These are phyloP conservation scores for Drosophila truncata DNA, from an alignment of 1,140 invertebrate genomes.

Conservation along the genomic window DNA sequence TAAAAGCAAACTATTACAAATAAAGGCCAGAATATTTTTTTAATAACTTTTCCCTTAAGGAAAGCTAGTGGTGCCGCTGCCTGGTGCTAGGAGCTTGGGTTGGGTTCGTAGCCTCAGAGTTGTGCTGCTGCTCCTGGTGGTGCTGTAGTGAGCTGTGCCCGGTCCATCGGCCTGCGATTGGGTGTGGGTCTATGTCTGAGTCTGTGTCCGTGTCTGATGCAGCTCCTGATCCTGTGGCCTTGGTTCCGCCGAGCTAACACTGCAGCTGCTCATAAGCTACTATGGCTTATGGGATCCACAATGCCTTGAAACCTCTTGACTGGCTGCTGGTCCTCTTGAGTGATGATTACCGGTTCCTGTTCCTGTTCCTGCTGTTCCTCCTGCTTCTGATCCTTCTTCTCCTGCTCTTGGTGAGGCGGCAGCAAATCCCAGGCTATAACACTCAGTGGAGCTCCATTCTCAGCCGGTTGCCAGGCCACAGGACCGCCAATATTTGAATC, in stretches of 20 bases:
- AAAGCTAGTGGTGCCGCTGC: conserved; percentile 29
- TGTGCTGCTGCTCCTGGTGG: conserved; percentile 53
- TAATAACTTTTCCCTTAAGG: too few relatives aligned
- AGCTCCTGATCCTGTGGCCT: conserved; percentile 30
- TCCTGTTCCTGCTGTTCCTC: too few relatives aligned
- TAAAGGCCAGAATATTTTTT: too few relatives aligned
- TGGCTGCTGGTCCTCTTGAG: conserved; percentile 58
- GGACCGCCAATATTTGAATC: conserved; percentile 75
- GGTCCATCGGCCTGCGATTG: conserved; percentile 31
- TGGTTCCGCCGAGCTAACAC: conserved; percentile 30
- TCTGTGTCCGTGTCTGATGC: conserved; percentile 4
- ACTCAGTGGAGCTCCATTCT: conserved; percentile 57
- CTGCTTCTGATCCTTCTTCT: not conserved
- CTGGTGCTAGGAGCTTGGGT: conserved; percentile 42
- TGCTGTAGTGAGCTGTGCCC: conserved; percentile 70
- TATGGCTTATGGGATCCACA: conserved; percentile 61
- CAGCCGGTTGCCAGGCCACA: conserved; percentile 64
- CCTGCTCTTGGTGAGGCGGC: conserved; percentile 52
- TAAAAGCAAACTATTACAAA: too few relatives aligned
- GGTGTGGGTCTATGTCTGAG: not conserved
- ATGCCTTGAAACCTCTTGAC: conserved; percentile 49
- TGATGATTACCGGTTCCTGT: conserved; percentile 62
- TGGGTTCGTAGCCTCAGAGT: conserved; percentile 11
- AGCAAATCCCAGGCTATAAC: conserved; percentile 83
- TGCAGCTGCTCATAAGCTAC: conserved; percentile 65